Evolutionary conservation across 2,888 invertebrate species (phyloP).

Genomic region (Clusia tigrina): DNA sequence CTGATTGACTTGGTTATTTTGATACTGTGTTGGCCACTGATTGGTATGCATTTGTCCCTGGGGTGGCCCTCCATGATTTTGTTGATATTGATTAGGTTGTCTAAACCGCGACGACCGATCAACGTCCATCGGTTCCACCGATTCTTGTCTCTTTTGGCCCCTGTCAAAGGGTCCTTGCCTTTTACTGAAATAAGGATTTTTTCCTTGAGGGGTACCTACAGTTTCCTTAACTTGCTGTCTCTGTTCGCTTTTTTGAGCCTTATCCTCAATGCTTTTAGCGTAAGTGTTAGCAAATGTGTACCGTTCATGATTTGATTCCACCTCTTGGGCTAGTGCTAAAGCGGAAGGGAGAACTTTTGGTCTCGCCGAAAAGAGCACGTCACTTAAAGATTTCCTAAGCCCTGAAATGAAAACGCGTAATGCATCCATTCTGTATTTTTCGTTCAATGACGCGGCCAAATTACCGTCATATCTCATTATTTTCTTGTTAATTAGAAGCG

Average conservation of each 20-base stretch:
- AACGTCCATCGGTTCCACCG: no score
- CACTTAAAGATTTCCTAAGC: neutral
- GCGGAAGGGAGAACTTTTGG: neutral
- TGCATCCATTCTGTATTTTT: no score
- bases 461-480: no score
- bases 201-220: neutral
- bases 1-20: neutral
- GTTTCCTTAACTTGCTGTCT: neutral
- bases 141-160: neutral
- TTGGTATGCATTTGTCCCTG: no score
- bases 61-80: neutral
- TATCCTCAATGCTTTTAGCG: conserved; percentile 10
- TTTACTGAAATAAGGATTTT: conserved; percentile 13
- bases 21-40: no score
- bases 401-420: conserved; percentile 4
- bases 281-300: conserved; percentile 13
- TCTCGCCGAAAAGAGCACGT: neutral
- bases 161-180: neutral
- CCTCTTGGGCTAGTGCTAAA: conserved; percentile 14
- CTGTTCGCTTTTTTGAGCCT: conserved; percentile 2
- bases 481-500: no score
- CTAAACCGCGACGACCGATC: neutral
- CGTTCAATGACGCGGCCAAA: no score
- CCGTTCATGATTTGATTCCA: conserved; percentile 15
- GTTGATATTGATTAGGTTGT: conserved; percentile 5